A percentile compares a stretch with the other conserved stretches of the same genome.
These are phyloP conservation scores for Seladonia tumulorum DNA, from an alignment of 2,888 invertebrate genomes.

Conservation along the genomic window DNA sequence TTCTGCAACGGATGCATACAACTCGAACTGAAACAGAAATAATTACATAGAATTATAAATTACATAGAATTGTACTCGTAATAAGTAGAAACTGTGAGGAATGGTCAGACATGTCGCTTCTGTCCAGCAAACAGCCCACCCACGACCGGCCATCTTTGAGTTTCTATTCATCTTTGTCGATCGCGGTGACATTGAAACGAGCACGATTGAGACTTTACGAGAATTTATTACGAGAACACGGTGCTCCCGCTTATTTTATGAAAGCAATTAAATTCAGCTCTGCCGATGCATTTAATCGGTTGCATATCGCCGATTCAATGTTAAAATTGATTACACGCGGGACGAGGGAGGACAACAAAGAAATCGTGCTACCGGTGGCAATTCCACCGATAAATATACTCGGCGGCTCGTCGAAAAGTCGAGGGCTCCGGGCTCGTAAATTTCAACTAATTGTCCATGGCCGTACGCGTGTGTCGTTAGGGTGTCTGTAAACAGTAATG, in stretches of 20 bases:
- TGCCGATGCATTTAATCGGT: conserved; percentile 4
- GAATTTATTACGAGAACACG: not conserved
- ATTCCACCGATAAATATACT: conserved; percentile 38
- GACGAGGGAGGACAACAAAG: not conserved
- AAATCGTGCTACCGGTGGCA: not conserved
- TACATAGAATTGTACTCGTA: not conserved
- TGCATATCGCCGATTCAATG: conserved; percentile 2
- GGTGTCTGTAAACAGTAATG: too few relatives aligned
- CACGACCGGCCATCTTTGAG: too few relatives aligned
- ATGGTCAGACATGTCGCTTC: not conserved
- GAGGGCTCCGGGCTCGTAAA: conserved; percentile 48
- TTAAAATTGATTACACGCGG: conserved; percentile 4
- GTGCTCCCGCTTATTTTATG: not conserved
- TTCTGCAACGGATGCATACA: not conserved
- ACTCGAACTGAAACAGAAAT: conserved; percentile 2
- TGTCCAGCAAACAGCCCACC: too few relatives aligned
- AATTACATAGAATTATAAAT: not conserved
- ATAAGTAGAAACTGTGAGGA: not conserved
- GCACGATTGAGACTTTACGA: not conserved
- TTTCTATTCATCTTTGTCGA: too few relatives aligned
- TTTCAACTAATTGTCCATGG: conserved; percentile 54
- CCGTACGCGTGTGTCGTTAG: not conserved
- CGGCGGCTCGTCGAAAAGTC: conserved; percentile 25
- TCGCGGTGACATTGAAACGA: not conserved
- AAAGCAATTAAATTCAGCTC: not conserved